Evolutionary conservation across 2,797 vertebrate genomes (phyloP).

Genomic region (Chiloscyllium punctatum): DNA sequence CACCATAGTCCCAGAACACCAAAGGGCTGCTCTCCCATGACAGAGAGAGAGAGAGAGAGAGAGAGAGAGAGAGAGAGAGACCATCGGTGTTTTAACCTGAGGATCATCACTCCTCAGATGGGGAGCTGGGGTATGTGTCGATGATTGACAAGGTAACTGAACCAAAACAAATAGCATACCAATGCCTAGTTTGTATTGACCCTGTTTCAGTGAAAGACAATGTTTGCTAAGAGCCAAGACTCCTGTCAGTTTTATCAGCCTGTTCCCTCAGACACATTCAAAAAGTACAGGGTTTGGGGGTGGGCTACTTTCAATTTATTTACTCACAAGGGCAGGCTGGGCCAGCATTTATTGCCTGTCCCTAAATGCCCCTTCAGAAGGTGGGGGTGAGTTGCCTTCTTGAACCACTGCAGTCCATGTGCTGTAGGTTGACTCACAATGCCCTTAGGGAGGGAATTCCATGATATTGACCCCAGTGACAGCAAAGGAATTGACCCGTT

Average conservation of each 20-base stretch:
- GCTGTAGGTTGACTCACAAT: neutral
- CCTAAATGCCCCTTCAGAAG: neutral
- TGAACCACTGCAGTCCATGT: neutral
- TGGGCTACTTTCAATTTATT: neutral
- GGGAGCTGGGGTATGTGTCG: too few species aligned
- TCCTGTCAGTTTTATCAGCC: too few species aligned
- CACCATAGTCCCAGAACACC: too few species aligned
- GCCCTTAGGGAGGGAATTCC: neutral
- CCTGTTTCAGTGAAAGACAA: too few species aligned
- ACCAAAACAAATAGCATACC: neutral
- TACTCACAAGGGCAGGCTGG: neutral
- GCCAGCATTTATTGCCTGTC: neutral
- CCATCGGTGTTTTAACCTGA: too few species aligned
- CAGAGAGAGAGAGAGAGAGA: too few species aligned
- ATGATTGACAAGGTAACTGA: constrained; percentile 6
- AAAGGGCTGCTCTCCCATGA: too few species aligned
- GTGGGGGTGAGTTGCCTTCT: neutral
- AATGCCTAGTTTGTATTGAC: too few species aligned
- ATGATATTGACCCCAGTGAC: neutral
- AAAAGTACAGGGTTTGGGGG: neutral
- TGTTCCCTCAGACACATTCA: too few species aligned
- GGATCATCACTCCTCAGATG: too few species aligned
- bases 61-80: too few species aligned
- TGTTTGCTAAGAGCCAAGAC: too few species aligned
- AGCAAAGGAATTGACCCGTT: neutral